Evolutionary conservation across 1,140 invertebrate genomes (phyloP).

Genomic region (Ruditapes philippinarum): DNA sequence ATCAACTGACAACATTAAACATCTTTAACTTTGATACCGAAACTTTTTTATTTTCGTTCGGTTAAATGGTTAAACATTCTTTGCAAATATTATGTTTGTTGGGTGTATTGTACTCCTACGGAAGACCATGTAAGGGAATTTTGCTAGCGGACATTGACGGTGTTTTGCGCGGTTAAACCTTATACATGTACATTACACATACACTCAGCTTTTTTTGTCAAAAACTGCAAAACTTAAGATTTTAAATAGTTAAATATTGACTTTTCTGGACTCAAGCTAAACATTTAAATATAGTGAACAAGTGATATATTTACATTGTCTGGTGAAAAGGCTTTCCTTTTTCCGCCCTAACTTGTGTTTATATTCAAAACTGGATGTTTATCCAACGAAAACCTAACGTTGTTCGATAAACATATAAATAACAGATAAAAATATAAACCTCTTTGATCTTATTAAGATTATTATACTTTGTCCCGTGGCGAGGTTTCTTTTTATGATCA

Average conservation of each 20-base stretch:
- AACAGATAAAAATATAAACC: slow-evolving; percentile 45
- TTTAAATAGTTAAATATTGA: slow-evolving; percentile 52
- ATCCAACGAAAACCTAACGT: slow-evolving; percentile 41
- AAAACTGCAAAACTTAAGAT: slow-evolving; percentile 23
- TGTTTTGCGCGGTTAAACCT: not conserved
- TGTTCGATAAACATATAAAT: slow-evolving; percentile 45
- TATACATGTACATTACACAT: not conserved
- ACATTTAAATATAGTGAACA: slow-evolving; percentile 56
- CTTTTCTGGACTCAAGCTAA: slow-evolving; percentile 14
- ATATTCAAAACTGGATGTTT: slow-evolving; percentile 34
- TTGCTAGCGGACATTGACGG: not conserved
- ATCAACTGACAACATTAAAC: too few species aligned
- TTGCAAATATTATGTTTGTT: too few species aligned
- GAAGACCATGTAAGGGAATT: not conserved
- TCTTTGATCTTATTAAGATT: slow-evolving; percentile 48
- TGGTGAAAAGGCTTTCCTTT: not conserved
- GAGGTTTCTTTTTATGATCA: slow-evolving; percentile 1
- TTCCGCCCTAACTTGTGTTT: slow-evolving; percentile 16
- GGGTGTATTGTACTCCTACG: too few species aligned
- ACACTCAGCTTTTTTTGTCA: not conserved
- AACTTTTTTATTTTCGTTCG: too few species aligned
- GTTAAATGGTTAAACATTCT: too few species aligned
- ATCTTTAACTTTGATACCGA: too few species aligned
- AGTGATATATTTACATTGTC: slow-evolving; percentile 65
- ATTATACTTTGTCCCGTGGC: slow-evolving; percentile 55